Evolutionary conservation across 2,888 invertebrate species (phyloP), one percentile per base, ranked within the genome.

Genomic region (Drosophila nr. perissopoda): DNA sequence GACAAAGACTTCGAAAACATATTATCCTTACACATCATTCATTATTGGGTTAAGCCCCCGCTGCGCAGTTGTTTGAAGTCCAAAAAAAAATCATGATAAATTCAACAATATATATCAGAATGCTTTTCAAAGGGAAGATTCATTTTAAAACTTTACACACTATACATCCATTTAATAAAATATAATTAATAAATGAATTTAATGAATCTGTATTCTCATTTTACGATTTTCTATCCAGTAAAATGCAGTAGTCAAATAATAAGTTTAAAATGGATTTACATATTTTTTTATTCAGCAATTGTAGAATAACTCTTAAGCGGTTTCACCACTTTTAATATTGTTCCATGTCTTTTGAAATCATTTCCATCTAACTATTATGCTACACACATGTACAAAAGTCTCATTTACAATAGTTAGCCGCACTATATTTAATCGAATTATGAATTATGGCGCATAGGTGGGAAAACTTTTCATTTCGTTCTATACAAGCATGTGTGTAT

Each of bases 341-440:
- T 45, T 16, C 13, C 7, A 45, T 16, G 21, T 13, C 21, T 45
- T 25, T 51, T 36, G 29, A 45, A 45, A 25, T 45, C 45, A 45
- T 45, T 25, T 25, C 16, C 7, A 16, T 16, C 7, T 16, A 16
- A 45, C 25, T 45, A 16, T 8, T 16, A 16, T 45, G 16, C 21
- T 21, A 4, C 7, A 45, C 21, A 21, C 21, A 45, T 7, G 16
- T 7, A 25, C 51, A 45, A 42, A 48, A 53, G 57, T 29, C 42
- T 38, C 42, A 63, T 65, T 79, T 57, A 4, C n/a, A 52, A 53
- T 33, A 56, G 40, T 54, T 45, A 53, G 13, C 16, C 29, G 16
- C 49, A 51, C n/a, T 21, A 45, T 54, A 42, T 57, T 58, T 69
- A 66, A 80, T 63, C 33, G 45, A 60, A 78, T 80, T 66, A 72